Evolutionary conservation across 2,797 vertebrate species (phyloP).

Genomic region (Lagothrix lagotricha): DNA sequence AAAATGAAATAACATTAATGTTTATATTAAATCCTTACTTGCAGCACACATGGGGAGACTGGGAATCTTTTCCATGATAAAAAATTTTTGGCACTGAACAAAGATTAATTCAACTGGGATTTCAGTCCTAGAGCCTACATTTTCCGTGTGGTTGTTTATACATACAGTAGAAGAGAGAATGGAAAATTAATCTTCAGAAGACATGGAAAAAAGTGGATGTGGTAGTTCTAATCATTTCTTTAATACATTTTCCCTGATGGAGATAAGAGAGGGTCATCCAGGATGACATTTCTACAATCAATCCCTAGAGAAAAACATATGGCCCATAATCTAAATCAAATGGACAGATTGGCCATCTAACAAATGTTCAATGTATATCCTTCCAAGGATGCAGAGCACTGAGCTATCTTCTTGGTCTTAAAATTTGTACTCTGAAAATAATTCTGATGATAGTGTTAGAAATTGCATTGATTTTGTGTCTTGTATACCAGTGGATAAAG

Average conservation of each 20-base stretch:
- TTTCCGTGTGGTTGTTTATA: not conserved
- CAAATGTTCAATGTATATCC: not conserved
- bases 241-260: not conserved
- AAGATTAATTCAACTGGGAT: not conserved
- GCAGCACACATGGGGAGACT: not conserved
- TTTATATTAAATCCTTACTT: not conserved
- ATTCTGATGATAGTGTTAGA: conserved; percentile 34
- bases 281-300: not conserved
- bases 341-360: not conserved
- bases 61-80: not conserved
- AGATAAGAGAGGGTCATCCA: not conserved
- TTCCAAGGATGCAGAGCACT: not conserved
- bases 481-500: conserved; percentile 24
- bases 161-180: not conserved
- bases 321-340: conserved; percentile 24
- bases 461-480: conserved; percentile 62
- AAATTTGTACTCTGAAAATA: conserved; percentile 53
- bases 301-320: not conserved
- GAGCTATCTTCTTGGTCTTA: conserved; percentile 9
- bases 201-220: not conserved
- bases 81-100: not conserved
- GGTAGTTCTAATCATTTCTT: conserved; percentile 1
- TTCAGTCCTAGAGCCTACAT: not conserved
- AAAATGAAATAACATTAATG: not conserved
- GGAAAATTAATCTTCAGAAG: not conserved